Conservation (phyloP, 2,797 vertebrate genomes). For the Parauchenoglanis ngamensis region DNA sequence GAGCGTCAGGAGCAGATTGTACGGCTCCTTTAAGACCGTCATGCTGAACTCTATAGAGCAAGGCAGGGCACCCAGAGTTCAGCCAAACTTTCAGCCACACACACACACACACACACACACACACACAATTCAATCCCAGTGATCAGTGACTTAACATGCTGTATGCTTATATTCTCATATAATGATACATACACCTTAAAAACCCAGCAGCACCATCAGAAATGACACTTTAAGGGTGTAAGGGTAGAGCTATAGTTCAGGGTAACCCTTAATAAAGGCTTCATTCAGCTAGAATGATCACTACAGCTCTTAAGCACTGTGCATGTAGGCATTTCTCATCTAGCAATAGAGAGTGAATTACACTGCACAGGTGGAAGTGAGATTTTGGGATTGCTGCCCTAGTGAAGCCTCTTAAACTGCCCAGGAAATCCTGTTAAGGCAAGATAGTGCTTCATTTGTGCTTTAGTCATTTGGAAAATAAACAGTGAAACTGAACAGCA, state of each 20-base stretch:
- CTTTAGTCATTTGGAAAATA: neutral
- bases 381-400: neutral
- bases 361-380: neutral
- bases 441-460: neutral
- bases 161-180: neutral
- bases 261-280: neutral
- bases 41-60: slow-evolving; percentile 13
- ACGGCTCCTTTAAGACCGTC: slow-evolving; percentile 17
- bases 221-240: neutral
- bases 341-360: neutral
- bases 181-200: neutral
- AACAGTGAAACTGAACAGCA: neutral
- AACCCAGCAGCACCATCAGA: neutral
- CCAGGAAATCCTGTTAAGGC: neutral
- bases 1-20: slow-evolving; percentile 34
- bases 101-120: neutral
- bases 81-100: slow-evolving; percentile 36
- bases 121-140: neutral
- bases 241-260: neutral
- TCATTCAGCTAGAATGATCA: neutral
- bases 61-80: slow-evolving; percentile 48
- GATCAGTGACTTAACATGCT: neutral
- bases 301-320: no score
- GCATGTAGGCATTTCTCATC: neutral
- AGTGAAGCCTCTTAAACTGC: neutral